Evolutionary conservation across 2,113 vertebrate species (phyloP), one percentile per base, ranked within the genome.

Genomic region (Brachypodius melanocephalos): DNA sequence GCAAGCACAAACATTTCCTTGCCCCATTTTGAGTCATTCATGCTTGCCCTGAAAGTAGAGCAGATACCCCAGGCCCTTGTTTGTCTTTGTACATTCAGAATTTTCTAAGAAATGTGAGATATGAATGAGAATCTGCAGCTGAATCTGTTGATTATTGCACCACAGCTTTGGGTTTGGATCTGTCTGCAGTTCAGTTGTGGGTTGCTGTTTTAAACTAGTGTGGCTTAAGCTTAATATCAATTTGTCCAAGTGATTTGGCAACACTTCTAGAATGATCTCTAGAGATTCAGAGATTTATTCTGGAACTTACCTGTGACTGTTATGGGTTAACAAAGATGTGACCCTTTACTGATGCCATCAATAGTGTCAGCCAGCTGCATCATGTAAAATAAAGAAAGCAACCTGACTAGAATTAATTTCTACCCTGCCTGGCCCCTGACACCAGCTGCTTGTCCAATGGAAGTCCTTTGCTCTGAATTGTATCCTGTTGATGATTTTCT

Each of bases 21-120:
- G 4, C 8, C 6, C 19, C 0, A 0, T 52, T 79, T 13, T 8
- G 7, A 65, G 31, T 42, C 6, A 24, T 24, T 18, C 6, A 42
- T 6, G 1, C 26, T 62, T 67, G 16, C 3, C 42, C 48, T 52
- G 43, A 49, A 71, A 72, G 31, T 6, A 51, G 17, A 75, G 52
- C 3, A 3, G 31, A 34, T 48, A 34, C 10, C 20, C 9, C 17
- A 48, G 36, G 6, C 8, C 16, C 3, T 32, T 8, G 14, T 42
- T 25, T 32, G 7, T 29, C 40, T 87, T 82, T 16, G 12, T 6
- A 28, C 14, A 3, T 48, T 42, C 22, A 43, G 45, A 17, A 22
- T 80, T 91, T 68, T 61, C 73, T 36, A 69, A 59, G 7, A 79
- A 43, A 42, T 13, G 9, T 43, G 36, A 85, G 49, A 14, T 5